Base-by-base conservation (phyloP, 2,888 invertebrate genomes). In the Pecten maximus region DNA sequence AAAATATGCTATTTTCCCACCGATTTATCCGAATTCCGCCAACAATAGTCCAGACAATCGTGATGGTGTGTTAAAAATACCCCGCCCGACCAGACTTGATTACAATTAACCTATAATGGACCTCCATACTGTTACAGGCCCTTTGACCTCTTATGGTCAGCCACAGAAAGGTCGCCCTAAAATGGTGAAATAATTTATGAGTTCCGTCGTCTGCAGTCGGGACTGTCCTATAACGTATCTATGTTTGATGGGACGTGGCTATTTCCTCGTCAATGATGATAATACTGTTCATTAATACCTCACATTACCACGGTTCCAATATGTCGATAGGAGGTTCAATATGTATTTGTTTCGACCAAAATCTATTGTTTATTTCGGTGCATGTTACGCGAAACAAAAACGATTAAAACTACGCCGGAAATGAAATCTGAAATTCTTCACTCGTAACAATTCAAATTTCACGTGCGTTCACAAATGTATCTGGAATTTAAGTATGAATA, bases 231-330 rank as follows among this genome's bases (percentile, higher is more conserved):
- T 12, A 19, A 0, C 60, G 60, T 60, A 35, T 74, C 74, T 74
- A 74, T 74, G 74, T 74, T 74, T 74, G 35, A 74, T 74, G 74
- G 28, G 74, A 74, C 35, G 16, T n/a, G n/a, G n/a, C n/a, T n/a
- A n/a, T n/a, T n/a, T n/a, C n/a, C n/a, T n/a, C n/a, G n/a, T n/a
- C n/a, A n/a, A n/a, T n/a, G n/a, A n/a, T n/a, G n/a, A n/a, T 44
- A 44, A 44, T 44, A 12, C 44, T 44, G 44, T 6, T 44, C 44
- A 6, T 44, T 12, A 44, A 44, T 44, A 44, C 44, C 44, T 44
- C 6, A 44, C 44, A 44, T 44, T 6, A 44, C 44, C 12, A 44
- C 12, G 44, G n/a, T n/a, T n/a, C n/a, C 44, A 44, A 10, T 44
- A 44, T 44, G 44, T 6, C 6, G 12, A 44, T 44, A 12, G 44